Evolutionary conservation across 2,113 vertebrate species (phyloP), one percentile per base, ranked within the genome.

Genomic region (Thinocorus orbignyianus): DNA sequence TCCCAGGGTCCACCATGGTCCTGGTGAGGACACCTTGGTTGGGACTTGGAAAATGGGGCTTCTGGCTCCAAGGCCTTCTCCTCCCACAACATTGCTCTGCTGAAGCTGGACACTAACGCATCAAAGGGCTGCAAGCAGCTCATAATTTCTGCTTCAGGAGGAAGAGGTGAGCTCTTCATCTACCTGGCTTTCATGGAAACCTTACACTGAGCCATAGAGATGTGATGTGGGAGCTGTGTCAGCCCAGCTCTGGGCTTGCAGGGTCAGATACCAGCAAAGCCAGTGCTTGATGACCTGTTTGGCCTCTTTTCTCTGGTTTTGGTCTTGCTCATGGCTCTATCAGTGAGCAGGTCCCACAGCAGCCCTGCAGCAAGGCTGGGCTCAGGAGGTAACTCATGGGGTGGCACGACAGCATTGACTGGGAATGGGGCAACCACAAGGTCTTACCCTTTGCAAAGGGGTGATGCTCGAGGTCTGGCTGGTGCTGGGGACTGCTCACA

Each of bases 161-260:
- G 13, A 7, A 51, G 49, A 19, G 30, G 10, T 33, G 78, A 69
- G 18, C 16, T 44, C 42, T 71, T 68, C 8, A 3, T 46, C 31
- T 30, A 0, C 10, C n/a, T 11, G 3, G 48, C 48, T 46, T 72
- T 72, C 17, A 41, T 0, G 2, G 48, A 42, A 76, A 23, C 68
- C 39, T 62, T 3, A 0, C 0, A 0, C 18, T 2, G 26, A 68
- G 31, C 42, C 25, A 4, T 0, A 2, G 71, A 19, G 80, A 9
- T 12, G 65, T 17, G 10, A 57, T 18, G 0, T 42, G 90, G 44
- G 71, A 94, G 37, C 61, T 18, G 46, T 46, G 68, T 46, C 66
- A 83, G 71, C 84, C 54, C 1, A 0, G 35, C 9, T 49, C 5
- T 0, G 2, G 81, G 37, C 37, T 60, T 18, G 23, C 37, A 2